Conservation (phyloP, 1,140 invertebrate genomes). For the Drosophila asahinai region DNA sequence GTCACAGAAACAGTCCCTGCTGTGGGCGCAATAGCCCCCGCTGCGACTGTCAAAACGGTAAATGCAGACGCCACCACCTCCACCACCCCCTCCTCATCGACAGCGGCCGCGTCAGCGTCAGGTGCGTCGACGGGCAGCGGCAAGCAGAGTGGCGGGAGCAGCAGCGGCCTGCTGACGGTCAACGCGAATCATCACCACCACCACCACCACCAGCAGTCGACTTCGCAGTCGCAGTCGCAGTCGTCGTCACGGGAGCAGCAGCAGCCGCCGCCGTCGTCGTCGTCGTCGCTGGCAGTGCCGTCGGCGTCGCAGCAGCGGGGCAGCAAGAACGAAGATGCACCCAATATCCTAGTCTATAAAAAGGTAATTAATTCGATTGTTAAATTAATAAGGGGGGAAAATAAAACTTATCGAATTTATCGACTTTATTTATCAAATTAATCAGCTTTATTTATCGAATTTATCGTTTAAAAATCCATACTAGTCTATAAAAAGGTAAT, state of each 20-base stretch:
- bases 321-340: constrained; percentile 82
- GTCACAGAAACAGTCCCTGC: not conserved
- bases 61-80: constrained; percentile 20
- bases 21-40: not conserved
- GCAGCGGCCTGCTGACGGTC: constrained; percentile 59
- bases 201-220: constrained; percentile 56
- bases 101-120: constrained; percentile 22
- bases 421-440: too few species aligned
- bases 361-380: constrained; percentile 60
- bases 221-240: constrained; percentile 14
- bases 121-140: constrained; percentile 5
- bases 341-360: constrained; percentile 84
- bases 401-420: too few species aligned
- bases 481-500: too few species aligned
- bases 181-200: constrained; percentile 74
- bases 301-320: constrained; percentile 57
- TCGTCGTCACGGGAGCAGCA: constrained; percentile 21
- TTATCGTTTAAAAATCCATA: too few species aligned
- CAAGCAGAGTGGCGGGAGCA: constrained; percentile 33
- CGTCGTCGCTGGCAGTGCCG: constrained; percentile 27
- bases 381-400: too few species aligned
- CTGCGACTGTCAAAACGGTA: not conserved
- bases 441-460: too few species aligned
- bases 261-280: constrained; percentile 36
- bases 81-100: constrained; percentile 21